phyloP scores from a whole-genome alignment of 2,797 vertebrate genomes.

The Epinephelus malabaricus region DNA sequence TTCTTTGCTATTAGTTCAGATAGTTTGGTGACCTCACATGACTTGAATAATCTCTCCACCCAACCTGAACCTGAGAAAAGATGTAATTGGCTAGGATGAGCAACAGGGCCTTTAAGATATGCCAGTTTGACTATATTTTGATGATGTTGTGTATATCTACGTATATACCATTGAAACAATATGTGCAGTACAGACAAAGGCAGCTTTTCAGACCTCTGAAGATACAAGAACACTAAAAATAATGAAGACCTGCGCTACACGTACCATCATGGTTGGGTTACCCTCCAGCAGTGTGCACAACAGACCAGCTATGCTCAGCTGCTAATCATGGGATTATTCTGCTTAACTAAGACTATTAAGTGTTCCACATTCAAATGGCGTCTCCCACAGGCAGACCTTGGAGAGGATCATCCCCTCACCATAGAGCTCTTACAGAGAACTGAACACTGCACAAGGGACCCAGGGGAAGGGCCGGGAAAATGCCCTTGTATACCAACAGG shows the following conservation, averaged over 20 bases:
- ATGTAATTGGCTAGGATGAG: not conserved
- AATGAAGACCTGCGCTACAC: conserved; percentile 4
- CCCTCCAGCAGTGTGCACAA: conserved; percentile 40
- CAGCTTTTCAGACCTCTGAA: conserved; percentile 4
- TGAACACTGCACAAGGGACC: conserved; percentile 27
- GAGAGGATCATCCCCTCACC: conserved; percentile 71
- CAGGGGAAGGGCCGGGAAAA: conserved; percentile 40
- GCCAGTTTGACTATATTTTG: not conserved
- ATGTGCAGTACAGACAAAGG: not conserved
- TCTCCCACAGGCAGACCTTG: conserved; percentile 74
- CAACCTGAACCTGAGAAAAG: not conserved
- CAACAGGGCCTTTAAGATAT: not conserved
- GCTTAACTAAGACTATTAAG: conserved; percentile 83
- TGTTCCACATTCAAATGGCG: conserved; percentile 74
- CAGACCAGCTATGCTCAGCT: conserved; percentile 65
- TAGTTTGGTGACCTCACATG: not conserved
- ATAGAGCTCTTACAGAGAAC: conserved; percentile 43
- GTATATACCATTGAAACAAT: not conserved
- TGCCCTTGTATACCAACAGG: conserved; percentile 49
- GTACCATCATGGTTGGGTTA: conserved; percentile 15
- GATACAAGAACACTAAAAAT: not conserved
- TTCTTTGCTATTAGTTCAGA: not conserved
- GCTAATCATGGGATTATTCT: conserved; percentile 83
- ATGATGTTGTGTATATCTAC: not conserved
- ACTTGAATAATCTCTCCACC: not conserved